Conservation (phyloP, 35 echinoderm and acorn worm species). For the Diadema setosum region DNA sequence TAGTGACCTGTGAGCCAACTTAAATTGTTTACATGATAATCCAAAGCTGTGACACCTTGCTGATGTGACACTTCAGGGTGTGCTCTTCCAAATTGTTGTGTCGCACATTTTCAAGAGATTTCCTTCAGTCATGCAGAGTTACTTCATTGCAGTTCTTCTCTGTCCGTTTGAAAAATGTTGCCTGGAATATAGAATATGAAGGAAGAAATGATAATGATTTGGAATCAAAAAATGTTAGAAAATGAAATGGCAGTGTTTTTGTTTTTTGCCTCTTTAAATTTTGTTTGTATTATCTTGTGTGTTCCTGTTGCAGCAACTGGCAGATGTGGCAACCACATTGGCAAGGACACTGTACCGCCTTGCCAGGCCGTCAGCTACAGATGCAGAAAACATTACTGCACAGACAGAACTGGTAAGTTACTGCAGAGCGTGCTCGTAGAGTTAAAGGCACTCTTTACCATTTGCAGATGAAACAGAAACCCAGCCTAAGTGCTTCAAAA, state of each 20-base stretch:
- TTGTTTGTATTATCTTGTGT: not conserved
- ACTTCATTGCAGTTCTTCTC: not conserved
- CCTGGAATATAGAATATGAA: too few relatives aligned
- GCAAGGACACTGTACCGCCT: conserved; percentile 28
- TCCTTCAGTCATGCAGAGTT: not conserved
- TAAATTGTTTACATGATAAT: too few relatives aligned
- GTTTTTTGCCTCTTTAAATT: not conserved
- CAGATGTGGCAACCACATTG: conserved; percentile 36
- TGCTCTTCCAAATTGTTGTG: too few relatives aligned
- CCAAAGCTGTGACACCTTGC: too few relatives aligned
- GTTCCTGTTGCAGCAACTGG: not conserved
- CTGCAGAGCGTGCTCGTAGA: not conserved
- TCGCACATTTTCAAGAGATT: too few relatives aligned
- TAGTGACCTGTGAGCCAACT: too few relatives aligned
- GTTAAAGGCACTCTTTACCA: not conserved
- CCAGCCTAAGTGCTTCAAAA: too few relatives aligned
- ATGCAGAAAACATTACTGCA: not conserved
- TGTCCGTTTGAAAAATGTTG: not conserved
- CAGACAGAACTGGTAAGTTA: conserved; percentile 6
- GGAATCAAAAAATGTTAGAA: too few relatives aligned
- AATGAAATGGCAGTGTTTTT: not conserved
- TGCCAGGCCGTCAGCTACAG: conserved; percentile 20
- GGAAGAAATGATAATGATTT: too few relatives aligned
- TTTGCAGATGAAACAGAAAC: too few relatives aligned
- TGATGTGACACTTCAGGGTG: too few relatives aligned